Percentiles rank a stretch among this genome's conserved stretches.
Evolutionary conservation across 2,888 invertebrate species (phyloP).

Genomic region (Itoplectis maculator): DNA sequence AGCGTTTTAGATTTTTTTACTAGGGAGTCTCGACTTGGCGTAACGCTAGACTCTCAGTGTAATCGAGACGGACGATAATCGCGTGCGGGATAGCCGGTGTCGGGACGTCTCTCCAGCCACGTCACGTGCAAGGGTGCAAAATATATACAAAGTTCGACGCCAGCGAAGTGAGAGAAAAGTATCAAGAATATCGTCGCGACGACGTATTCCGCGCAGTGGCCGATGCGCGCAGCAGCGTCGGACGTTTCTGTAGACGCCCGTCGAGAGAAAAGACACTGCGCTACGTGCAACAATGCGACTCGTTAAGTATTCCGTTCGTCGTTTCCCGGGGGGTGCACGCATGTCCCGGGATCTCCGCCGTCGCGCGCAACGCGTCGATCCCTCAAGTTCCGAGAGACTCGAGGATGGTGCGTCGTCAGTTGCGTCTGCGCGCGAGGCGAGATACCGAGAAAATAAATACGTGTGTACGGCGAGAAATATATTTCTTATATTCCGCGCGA

Average conservation of each 20-base stretch:
- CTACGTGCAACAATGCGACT: slow-evolving; percentile 77
- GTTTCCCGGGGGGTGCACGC: slow-evolving; percentile 57
- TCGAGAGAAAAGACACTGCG: slow-evolving; percentile 72
- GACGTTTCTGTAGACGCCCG: neutral
- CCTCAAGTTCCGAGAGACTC: neutral
- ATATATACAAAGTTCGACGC: too few relatives aligned
- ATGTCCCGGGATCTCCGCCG: slow-evolving; percentile 45
- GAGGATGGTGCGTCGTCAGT: neutral
- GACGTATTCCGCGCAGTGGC: neutral
- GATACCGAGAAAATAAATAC: neutral
- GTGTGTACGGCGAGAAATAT: neutral
- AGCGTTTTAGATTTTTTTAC: too few relatives aligned
- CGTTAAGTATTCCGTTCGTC: slow-evolving; percentile 75
- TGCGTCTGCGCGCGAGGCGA: neutral
- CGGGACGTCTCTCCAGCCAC: too few relatives aligned
- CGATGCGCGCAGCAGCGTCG: neutral
- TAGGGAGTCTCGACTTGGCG: too few relatives aligned
- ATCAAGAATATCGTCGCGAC: neutral
- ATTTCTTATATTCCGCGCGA: neutral
- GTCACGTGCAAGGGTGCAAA: too few relatives aligned
- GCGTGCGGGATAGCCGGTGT: too few relatives aligned
- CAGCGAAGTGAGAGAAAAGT: neutral
- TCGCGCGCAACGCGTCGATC: slow-evolving; percentile 31
- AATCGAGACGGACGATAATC: too few relatives aligned
- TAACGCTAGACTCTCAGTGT: too few relatives aligned